Evolutionary conservation across 2,113 vertebrate species (phyloP), one percentile per base, ranked within the genome.

Genomic region (Hydropotes inermis): DNA sequence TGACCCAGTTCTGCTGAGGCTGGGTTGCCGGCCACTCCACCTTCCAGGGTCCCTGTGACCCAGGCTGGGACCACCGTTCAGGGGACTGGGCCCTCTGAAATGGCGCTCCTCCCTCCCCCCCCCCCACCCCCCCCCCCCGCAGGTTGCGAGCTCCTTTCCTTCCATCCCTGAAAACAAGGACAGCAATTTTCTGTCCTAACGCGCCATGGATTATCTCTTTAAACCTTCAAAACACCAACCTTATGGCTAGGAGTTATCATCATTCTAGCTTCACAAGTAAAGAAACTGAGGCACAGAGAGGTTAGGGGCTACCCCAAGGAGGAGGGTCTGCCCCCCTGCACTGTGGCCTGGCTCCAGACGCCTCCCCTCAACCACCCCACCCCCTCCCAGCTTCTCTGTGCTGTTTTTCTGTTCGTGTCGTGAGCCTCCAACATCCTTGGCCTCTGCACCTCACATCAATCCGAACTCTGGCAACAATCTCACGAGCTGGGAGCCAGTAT

Each of bases 171-270:
- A 81, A n/a, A 39, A 3, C 2, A 70, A 58, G 3, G 2, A 14
- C 13, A 10, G 25, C n/a, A 57, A 27, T 21, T 1, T 23, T 3
- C 57, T 1, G 27, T 36, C 54, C 82, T 19, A 4, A 67, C 9
- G 45, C 1, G 0, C 14, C 28, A 2, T 0, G 52, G 58, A 36
- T 33, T 9, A 21, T 21, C 86, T 55, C 91, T 1, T 12, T 23
- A 33, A 30, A 43, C 57, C 43, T 58, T 58, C 52, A 45, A 5
- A 10, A 14, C 47, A n/a, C 30, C 47, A 43, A n/a, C 70, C 33
- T 50, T 60, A 0, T 4, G 1, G 82, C 14, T 0, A 14, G 33
- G 4, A 2, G 19, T 27, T 13, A 7, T 4, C 7, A 2, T 28
- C 74, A n/a, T 3, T 33, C 61, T 5, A 12, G 21, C 47, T 33